Percentiles rank a stretch among this genome's conserved stretches.
phyloP scores from a whole-genome alignment of 2,113 vertebrate genomes.

The Gambusia affinis region DNA sequence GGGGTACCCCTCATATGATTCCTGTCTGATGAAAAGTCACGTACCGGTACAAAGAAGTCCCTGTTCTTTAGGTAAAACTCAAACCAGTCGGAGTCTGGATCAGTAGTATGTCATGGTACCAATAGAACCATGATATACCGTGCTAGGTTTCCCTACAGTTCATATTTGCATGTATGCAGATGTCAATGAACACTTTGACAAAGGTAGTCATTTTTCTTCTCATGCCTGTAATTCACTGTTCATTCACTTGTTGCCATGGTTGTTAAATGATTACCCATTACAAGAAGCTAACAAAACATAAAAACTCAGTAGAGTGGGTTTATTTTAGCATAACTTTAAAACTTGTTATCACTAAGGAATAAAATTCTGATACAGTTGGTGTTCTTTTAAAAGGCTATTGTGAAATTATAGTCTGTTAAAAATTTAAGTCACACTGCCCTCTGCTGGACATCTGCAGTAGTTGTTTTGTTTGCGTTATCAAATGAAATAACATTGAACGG shows the following conservation, averaged over 20 bases:
- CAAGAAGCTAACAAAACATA: neutral
- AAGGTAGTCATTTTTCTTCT: neutral
- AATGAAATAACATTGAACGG: neutral
- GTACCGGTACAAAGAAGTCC: too few relatives aligned
- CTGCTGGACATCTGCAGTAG: slow-evolving; percentile 42
- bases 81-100: too few relatives aligned
- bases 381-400: neutral
- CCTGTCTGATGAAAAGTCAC: too few relatives aligned
- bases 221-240: neutral
- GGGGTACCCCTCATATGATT: too few relatives aligned
- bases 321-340: neutral
- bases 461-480: neutral
- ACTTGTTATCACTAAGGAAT: neutral
- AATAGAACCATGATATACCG: too few relatives aligned
- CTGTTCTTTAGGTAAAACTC: too few relatives aligned
- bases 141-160: too few relatives aligned
- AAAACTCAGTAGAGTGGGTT: neutral
- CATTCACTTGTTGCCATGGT: neutral
- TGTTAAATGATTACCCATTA: neutral
- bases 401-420: neutral
- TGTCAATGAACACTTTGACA: too few relatives aligned
- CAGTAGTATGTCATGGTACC: too few relatives aligned
- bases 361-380: neutral
- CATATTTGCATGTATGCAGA: too few relatives aligned
- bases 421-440: slow-evolving; percentile 33